These are phyloP conservation scores for Sylvicola cinctus DNA, from an alignment of 2,888 invertebrate species.

Conservation along the genomic window DNA sequence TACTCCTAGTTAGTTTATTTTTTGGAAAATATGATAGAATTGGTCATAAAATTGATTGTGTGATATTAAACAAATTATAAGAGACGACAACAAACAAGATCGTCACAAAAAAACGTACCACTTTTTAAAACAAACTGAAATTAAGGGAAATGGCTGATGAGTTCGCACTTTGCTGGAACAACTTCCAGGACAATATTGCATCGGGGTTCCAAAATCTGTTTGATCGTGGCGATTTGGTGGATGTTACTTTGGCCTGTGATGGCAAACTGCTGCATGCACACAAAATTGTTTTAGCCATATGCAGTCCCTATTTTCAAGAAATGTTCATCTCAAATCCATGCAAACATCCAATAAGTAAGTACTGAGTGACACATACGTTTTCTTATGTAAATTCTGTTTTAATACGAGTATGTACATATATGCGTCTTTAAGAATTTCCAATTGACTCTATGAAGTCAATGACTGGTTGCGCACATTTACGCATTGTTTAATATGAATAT, in stretches of 20 bases:
- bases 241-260: conserved; percentile 30
- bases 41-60: too few species aligned
- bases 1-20: too few species aligned
- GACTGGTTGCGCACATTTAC: too few species aligned
- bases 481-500: too few species aligned
- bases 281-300: conserved; percentile 30
- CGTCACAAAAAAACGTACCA: too few species aligned
- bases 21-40: too few species aligned
- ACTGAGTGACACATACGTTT: too few species aligned
- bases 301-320: conserved; percentile 30
- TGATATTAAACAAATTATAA: too few species aligned
- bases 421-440: not conserved
- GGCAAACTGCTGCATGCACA: conserved; percentile 29
- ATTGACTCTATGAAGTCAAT: not conserved
- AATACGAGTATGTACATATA: not conserved
- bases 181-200: conserved; percentile 26
- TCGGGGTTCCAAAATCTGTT: conserved; percentile 25
- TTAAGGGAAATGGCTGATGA: conserved; percentile 15
- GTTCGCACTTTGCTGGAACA: conserved; percentile 27
- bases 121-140: too few species aligned
- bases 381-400: not conserved
- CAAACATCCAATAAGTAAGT: conserved; percentile 28
- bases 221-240: conserved; percentile 28
- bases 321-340: conserved; percentile 27
- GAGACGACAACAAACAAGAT: too few species aligned